These are phyloP conservation scores for Ginglymostoma cirratum DNA, from an alignment of 2,113 vertebrate species.

Conservation along the genomic window DNA sequence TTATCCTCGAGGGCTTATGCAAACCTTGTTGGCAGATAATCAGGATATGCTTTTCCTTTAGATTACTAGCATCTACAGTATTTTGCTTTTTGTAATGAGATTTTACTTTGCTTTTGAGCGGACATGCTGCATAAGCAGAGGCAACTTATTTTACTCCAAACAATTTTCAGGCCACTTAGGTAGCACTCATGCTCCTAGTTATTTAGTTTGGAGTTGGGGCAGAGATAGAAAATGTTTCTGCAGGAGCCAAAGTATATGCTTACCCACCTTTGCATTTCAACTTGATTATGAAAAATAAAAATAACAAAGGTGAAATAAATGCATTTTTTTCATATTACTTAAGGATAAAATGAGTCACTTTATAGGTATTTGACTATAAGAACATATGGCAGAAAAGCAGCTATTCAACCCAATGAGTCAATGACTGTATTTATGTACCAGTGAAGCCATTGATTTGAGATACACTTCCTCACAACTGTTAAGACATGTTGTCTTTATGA, in stretches of 20 bases:
- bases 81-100: background rate
- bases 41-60: background rate
- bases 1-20: background rate
- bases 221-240: background rate
- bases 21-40: background rate
- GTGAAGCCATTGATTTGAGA: background rate
- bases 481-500: background rate
- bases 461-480: background rate
- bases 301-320: background rate
- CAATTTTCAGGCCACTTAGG: background rate
- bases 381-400: too few species aligned
- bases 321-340: background rate
- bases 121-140: background rate
- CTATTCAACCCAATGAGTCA: too few species aligned
- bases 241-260: background rate
- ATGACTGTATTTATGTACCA: too few species aligned
- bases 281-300: background rate
- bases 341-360: background rate
- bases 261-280: background rate
- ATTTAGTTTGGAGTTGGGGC: background rate
- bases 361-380: background rate
- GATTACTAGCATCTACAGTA: background rate
- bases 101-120: background rate
- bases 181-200: background rate
- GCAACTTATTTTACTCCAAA: background rate